Evolutionary conservation across 2,797 vertebrate genomes (phyloP), one percentile per base, ranked within the genome.

Genomic region (Phataginus tricuspis): DNA sequence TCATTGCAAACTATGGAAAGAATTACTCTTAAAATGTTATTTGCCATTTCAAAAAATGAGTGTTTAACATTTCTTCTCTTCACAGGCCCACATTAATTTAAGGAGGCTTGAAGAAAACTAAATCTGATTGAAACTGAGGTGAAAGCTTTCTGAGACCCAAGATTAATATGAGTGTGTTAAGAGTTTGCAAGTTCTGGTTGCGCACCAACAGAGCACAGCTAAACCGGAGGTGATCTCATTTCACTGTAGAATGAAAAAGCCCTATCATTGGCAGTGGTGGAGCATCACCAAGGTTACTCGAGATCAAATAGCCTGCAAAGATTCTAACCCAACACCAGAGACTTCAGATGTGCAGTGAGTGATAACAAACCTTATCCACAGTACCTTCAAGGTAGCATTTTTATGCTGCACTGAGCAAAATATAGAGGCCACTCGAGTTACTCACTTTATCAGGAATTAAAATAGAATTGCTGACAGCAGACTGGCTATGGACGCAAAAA

Each of bases 321-420:
- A 98, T 91, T 97, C 96, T 97, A 98, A 96, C 92, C 96, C 97
- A 97, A 92, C 42, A 96, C 95, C 92, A 85, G 95, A 31, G 92
- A 85, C 97, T 88, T 88, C 78, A 95, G 96, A 86, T 96, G 96
- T 74, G 68, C 42, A 27, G 68, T 97, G 96, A 96, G 83, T 87
- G 97, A 97, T 96, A 98, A 97, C 88, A 96, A 97, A 96, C 97
- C 97, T 98, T 96, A 96, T 95, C 97, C 97, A 79, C 84, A 59
- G 96, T 84, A 77, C 79, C 96, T 95, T 93, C 97, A 96, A 59
- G 13, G 89, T 16, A 6, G 79, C 31, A 27, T 75, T 97, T 97
- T 97, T 75, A 83, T 39, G 91, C 91, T 72, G 80, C 82, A 14
- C 57, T 25, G n/a, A 86, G 75, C 1, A 53, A 96, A 91, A 72